phyloP scores from a whole-genome alignment of 2,113 vertebrate species.

The Etheostoma cragini region DNA sequence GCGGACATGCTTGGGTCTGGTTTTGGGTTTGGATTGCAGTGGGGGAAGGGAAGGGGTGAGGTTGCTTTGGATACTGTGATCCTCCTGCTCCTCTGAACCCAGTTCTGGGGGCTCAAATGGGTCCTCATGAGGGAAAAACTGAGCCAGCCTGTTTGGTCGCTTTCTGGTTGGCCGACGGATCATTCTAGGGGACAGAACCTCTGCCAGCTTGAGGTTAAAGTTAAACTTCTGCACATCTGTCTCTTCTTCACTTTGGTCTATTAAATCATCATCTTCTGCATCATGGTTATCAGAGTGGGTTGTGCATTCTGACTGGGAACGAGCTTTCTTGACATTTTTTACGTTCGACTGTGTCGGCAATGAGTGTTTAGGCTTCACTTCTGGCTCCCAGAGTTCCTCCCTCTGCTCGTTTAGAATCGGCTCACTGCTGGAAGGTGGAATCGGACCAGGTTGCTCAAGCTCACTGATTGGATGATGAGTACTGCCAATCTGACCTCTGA shows the following conservation, averaged over 20 bases:
- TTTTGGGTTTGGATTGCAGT: slow-evolving; percentile 69
- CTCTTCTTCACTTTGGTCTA: slow-evolving; percentile 52
- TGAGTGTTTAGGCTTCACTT: slow-evolving; percentile 60
- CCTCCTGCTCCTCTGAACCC: slow-evolving; percentile 52
- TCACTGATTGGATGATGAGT: slow-evolving; percentile 91
- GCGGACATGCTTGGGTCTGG: slow-evolving; percentile 87
- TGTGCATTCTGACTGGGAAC: slow-evolving; percentile 81
- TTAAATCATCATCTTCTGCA: slow-evolving; percentile 60
- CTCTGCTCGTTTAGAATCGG: slow-evolving; percentile 91
- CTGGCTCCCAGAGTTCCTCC: slow-evolving; percentile 77
- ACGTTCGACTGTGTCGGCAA: slow-evolving; percentile 13
- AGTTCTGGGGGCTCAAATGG: slow-evolving; percentile 64
- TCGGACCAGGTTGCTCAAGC: slow-evolving; percentile 85
- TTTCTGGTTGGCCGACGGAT: slow-evolving; percentile 89
- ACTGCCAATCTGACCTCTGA: slow-evolving; percentile 80
- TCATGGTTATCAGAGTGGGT: slow-evolving; percentile 64
- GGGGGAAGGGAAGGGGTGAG: slow-evolving; percentile 42
- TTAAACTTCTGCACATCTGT: slow-evolving; percentile 74
- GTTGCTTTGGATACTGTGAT: slow-evolving; percentile 18
- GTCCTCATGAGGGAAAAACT: slow-evolving; percentile 78
- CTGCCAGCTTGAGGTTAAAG: slow-evolving; percentile 87
- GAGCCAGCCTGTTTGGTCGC: slow-evolving; percentile 84
- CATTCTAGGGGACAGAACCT: slow-evolving; percentile 86
- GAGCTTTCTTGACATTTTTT: slow-evolving; percentile 62
- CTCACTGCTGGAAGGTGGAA: slow-evolving; percentile 94